A percentile compares a stretch with the other conserved stretches of the same genome.
Conservation (phyloP, 2,797 vertebrate species). For the Florisuga fusca region DNA sequence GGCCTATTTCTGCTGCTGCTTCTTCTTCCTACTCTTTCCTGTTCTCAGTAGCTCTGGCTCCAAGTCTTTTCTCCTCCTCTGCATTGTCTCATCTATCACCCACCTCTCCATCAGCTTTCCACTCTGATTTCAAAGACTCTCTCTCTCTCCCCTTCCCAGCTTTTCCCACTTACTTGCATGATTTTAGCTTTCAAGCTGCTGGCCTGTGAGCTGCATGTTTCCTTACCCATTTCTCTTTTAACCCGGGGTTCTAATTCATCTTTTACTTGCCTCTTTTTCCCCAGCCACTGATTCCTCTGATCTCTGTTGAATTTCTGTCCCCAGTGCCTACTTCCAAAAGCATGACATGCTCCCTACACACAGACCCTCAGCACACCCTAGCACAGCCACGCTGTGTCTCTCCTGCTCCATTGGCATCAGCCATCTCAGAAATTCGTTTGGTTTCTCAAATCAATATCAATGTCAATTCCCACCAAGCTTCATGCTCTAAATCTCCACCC, state of each 20-base stretch:
- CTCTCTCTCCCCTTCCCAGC: not conserved
- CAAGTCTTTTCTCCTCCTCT: slow-evolving; percentile 29
- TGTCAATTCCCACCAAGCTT: not conserved
- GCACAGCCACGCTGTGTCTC: not conserved
- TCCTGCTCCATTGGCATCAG: not conserved
- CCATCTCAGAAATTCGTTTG: not conserved
- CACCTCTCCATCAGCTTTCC: slow-evolving; percentile 6
- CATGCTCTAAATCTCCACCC: not conserved
- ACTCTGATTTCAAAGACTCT: not conserved
- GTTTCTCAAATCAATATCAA: not conserved
- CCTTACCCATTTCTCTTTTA: not conserved
- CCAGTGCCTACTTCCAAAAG: not conserved
- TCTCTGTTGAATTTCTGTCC: not conserved
- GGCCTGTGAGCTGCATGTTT: not conserved
- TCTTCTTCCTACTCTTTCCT: slow-evolving; percentile 47
- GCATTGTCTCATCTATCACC: slow-evolving; percentile 45
- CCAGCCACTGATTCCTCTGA: not conserved
- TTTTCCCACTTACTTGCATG: not conserved
- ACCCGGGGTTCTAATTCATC: not conserved
- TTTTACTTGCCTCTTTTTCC: not conserved
- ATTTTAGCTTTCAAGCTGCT: slow-evolving; percentile 27
- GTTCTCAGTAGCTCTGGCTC: slow-evolving; percentile 7
- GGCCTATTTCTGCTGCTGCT: slow-evolving; percentile 41
- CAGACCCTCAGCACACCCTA: not conserved
- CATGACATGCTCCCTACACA: fast-evolving